These are phyloP conservation scores for Drosophila formosana DNA, from an alignment of 2,888 invertebrate genomes.

Conservation along the genomic window DNA sequence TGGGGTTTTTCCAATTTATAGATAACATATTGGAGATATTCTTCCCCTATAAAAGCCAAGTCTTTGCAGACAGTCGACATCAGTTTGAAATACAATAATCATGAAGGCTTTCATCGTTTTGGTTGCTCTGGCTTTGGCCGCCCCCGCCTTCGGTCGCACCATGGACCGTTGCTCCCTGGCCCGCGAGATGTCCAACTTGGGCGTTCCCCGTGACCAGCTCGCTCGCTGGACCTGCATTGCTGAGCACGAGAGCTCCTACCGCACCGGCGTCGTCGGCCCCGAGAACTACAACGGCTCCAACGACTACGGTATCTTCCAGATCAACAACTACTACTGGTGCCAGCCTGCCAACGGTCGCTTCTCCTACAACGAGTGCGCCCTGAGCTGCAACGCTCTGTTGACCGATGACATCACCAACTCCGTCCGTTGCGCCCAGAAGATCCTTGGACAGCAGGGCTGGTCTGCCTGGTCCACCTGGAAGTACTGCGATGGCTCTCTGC, in stretches of 20 bases:
- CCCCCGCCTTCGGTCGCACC: slow-evolving; percentile 49
- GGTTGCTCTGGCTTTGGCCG: slow-evolving; percentile 23
- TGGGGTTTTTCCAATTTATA: not conserved
- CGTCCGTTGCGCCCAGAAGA: slow-evolving; percentile 66
- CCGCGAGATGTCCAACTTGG: slow-evolving; percentile 62
- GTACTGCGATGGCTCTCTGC: not conserved
- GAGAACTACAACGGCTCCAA: slow-evolving; percentile 85
- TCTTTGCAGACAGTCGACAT: not conserved
- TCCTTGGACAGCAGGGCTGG: slow-evolving; percentile 72
- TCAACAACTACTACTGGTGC: slow-evolving; percentile 82
- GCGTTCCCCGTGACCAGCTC: slow-evolving; percentile 58
- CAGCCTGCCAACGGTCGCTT: slow-evolving; percentile 51
- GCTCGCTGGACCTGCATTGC: slow-evolving; percentile 64
- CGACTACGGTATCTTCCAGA: slow-evolving; percentile 83
- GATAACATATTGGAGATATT: not conserved
- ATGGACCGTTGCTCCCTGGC: slow-evolving; percentile 65
- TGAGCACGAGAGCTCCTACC: slow-evolving; percentile 71
- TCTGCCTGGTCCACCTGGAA: slow-evolving; percentile 67
- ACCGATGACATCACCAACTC: slow-evolving; percentile 62
- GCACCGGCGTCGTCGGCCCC: slow-evolving; percentile 84
- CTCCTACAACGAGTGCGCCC: slow-evolving; percentile 70
- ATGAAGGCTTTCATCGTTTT: slow-evolving; percentile 13
- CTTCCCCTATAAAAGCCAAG: not conserved
- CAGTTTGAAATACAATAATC: not conserved
- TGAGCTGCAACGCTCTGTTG: slow-evolving; percentile 66